Percentiles rank a stretch among this genome's conserved stretches.
Conservation (phyloP, 1,140 invertebrate genomes). For the Brachionus rubens region DNA sequence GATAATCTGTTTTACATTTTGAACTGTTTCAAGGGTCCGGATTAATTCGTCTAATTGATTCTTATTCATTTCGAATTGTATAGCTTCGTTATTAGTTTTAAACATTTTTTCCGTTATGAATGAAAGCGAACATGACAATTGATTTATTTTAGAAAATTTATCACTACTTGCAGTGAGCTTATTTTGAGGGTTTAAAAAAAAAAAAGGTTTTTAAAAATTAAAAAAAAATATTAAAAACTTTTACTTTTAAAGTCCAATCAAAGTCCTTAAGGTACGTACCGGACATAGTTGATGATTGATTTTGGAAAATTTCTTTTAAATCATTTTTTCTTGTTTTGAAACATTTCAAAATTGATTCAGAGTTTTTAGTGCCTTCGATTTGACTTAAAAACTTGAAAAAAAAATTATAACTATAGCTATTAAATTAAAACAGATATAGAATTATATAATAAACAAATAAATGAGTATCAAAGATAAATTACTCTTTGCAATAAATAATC, state of each 20-base stretch:
- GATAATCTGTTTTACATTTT: not conserved
- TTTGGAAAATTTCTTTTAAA: not conserved
- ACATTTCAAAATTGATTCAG: not conserved
- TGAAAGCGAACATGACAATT: not conserved
- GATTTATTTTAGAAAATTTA: constrained; percentile 11
- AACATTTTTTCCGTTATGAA: not conserved
- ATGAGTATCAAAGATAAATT: too few relatives aligned
- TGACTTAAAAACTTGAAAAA: constrained; percentile 1
- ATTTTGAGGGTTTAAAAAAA: too few relatives aligned
- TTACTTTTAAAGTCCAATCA: constrained; percentile 13
- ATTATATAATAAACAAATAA: too few relatives aligned
- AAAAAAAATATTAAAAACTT: not conserved
- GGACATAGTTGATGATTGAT: not conserved
- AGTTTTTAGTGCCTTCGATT: not conserved
- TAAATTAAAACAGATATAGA: too few relatives aligned
- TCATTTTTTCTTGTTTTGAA: not conserved
- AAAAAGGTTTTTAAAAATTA: not conserved
- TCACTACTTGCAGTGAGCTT: constrained; percentile 2
- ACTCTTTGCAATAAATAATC: too few relatives aligned
- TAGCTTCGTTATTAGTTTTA: not conserved
- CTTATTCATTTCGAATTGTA: not conserved
- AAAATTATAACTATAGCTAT: too few relatives aligned
- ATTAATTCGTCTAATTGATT: constrained; percentile 24
- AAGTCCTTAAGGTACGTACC: not conserved
- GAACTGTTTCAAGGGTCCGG: not conserved